Evolutionary conservation across 2,888 invertebrate genomes (phyloP).

Genomic region (Agelastica alni): DNA sequence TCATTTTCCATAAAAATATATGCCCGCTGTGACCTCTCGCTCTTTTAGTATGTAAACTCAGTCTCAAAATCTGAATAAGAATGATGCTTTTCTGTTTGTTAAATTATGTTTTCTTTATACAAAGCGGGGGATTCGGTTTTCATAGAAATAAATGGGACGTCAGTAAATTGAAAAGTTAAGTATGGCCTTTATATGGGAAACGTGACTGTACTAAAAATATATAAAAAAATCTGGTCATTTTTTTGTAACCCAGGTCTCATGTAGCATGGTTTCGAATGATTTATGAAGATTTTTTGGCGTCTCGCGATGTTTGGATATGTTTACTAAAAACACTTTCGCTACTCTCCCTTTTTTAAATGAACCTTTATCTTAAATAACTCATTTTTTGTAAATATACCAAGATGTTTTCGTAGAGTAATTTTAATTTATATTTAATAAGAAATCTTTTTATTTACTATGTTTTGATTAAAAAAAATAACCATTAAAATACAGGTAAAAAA

Average conservation of each 20-base stretch:
- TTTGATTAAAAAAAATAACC: too few relatives aligned
- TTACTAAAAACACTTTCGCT: too few relatives aligned
- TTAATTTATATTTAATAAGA: too few relatives aligned
- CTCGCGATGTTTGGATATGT: too few relatives aligned
- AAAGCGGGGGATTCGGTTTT: constrained; percentile 30
- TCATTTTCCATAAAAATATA: constrained; percentile 26
- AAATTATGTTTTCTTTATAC: constrained; percentile 26
- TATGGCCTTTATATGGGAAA: constrained; percentile 42
- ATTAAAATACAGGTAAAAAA: too few relatives aligned
- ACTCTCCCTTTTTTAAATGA: too few relatives aligned
- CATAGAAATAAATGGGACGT: constrained; percentile 40
- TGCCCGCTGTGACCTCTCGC: constrained; percentile 19
- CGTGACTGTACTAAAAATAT: constrained; percentile 44
- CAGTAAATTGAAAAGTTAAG: constrained; percentile 46
- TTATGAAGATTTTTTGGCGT: too few relatives aligned
- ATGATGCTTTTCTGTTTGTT: constrained; percentile 29
- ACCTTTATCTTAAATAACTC: too few relatives aligned
- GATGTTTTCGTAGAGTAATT: too few relatives aligned
- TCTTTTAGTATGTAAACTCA: constrained; percentile 22
- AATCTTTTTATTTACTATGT: too few relatives aligned
- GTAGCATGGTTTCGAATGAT: too few relatives aligned
- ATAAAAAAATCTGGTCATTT: constrained; percentile 37
- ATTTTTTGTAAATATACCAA: too few relatives aligned
- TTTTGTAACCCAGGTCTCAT: constrained; percentile 4
- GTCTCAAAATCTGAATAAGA: constrained; percentile 25